Evolutionary conservation across 92 coral and sea anemone species (phyloP).

Genomic region (Nematostella vectensis): DNA sequence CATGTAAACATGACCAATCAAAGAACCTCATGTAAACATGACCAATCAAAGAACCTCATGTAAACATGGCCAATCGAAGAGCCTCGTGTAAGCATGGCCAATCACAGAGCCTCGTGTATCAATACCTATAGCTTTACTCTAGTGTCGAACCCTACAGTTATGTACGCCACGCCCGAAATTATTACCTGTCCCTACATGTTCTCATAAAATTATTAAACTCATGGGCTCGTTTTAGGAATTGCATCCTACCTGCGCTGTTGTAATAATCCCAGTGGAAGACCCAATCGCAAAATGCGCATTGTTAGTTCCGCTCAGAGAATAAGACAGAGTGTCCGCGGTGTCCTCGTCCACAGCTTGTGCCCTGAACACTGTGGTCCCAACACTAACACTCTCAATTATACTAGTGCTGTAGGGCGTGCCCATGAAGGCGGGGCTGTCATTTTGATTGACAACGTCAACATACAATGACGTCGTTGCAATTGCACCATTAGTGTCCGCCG

Average conservation of each 20-base stretch:
- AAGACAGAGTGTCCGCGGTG: constrained; percentile 22
- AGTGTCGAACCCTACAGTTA: too few species aligned
- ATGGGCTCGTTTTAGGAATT: too few species aligned
- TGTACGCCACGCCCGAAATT: too few species aligned
- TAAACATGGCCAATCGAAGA: too few species aligned
- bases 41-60: too few species aligned
- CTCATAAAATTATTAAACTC: too few species aligned
- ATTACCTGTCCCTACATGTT: too few species aligned
- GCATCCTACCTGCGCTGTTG: constrained; percentile 23
- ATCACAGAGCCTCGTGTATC: too few species aligned
- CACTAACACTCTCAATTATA: constrained; percentile 23
- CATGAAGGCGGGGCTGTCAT: constrained; percentile 43
- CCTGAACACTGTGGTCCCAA: constrained; percentile 27
- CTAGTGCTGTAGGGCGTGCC: constrained; percentile 43
- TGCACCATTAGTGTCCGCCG: constrained; percentile 22
- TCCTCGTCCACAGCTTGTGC: constrained; percentile 41
- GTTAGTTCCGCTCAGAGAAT: constrained; percentile 18
- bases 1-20: too few species aligned
- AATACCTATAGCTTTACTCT: too few species aligned
- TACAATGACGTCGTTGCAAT: constrained; percentile 26
- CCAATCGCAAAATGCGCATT: constrained; percentile 22
- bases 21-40: too few species aligned
- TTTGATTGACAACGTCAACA: constrained; percentile 40
- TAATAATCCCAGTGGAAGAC: constrained; percentile 21
- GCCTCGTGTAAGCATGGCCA: too few species aligned